Conservation (phyloP, 2,888 invertebrate genomes). For the Chymomyza procnemis region DNA sequence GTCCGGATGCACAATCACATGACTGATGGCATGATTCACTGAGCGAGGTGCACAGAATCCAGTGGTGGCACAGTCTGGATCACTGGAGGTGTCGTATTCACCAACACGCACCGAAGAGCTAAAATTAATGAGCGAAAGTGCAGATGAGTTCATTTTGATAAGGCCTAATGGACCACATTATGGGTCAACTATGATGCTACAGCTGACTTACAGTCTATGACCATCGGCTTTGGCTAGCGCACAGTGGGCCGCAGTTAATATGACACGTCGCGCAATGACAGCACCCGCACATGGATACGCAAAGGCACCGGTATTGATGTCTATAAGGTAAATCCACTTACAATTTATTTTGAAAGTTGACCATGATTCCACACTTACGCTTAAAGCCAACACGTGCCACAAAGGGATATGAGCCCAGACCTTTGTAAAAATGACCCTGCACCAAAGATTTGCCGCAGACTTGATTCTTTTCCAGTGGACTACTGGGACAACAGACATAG, state of each 20-base stretch:
- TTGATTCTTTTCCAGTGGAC: slow-evolving; percentile 78
- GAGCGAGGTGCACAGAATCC: slow-evolving; percentile 87
- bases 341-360: neutral
- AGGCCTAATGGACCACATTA: neutral
- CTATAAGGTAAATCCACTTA: slow-evolving; percentile 76
- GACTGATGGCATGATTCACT: slow-evolving; percentile 85
- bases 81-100: slow-evolving; percentile 85
- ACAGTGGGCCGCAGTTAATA: slow-evolving; percentile 89
- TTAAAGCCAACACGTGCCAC: slow-evolving; percentile 87
- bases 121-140: slow-evolving; percentile 17
- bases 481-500: slow-evolving; percentile 78
- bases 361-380: slow-evolving; percentile 80
- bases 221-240: slow-evolving; percentile 87
- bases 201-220: slow-evolving; percentile 84
- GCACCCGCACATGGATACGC: slow-evolving; percentile 89
- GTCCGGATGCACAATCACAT: slow-evolving; percentile 87
- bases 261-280: slow-evolving; percentile 82
- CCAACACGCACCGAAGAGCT: slow-evolving; percentile 87
- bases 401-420: slow-evolving; percentile 87
- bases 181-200: slow-evolving; percentile 1
- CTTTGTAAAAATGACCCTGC: slow-evolving; percentile 83
- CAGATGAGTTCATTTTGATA: slow-evolving; percentile 5
- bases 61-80: slow-evolving; percentile 85
- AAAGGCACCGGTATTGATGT: slow-evolving; percentile 83
- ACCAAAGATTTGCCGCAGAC: slow-evolving; percentile 84